A percentile compares a stretch with the other conserved stretches of the same genome.
These are phyloP conservation scores for Eospalax fontanierii DNA, from an alignment of 2,797 vertebrate genomes.

Conservation along the genomic window DNA sequence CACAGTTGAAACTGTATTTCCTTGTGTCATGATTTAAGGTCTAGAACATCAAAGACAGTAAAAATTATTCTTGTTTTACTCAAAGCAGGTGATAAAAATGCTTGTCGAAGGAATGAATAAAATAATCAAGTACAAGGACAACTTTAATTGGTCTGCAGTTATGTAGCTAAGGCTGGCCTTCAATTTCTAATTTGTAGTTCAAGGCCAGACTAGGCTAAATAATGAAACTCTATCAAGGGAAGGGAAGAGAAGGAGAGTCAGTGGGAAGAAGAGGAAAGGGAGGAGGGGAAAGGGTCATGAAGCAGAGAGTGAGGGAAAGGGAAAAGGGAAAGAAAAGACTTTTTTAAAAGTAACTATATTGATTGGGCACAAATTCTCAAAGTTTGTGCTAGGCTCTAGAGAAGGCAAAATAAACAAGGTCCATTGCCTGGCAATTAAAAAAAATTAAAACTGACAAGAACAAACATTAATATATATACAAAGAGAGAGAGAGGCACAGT, in stretches of 20 bases:
- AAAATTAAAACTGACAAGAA: conserved; percentile 29
- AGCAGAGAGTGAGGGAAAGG: background rate
- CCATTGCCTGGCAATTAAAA: background rate
- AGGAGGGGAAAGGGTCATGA: background rate
- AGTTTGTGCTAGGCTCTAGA: background rate
- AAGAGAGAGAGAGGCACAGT: background rate
- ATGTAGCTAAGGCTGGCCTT: no score
- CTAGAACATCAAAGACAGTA: background rate
- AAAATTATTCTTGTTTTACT: background rate
- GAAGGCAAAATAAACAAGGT: conserved; percentile 8
- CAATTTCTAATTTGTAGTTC: no score
- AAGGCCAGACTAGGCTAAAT: background rate
- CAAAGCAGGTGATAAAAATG: background rate
- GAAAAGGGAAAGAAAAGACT: no score
- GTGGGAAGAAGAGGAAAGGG: background rate
- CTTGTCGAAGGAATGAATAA: background rate
- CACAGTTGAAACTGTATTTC: background rate
- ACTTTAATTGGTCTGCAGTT: background rate
- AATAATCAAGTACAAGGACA: background rate
- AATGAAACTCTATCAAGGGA: background rate
- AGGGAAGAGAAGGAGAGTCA: background rate
- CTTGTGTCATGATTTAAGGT: background rate
- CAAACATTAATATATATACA: background rate
- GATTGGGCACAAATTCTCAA: background rate
- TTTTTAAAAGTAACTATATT: no score